Base-by-base conservation (phyloP, 1,140 invertebrate genomes). In the Nephila pilipes region DNA sequence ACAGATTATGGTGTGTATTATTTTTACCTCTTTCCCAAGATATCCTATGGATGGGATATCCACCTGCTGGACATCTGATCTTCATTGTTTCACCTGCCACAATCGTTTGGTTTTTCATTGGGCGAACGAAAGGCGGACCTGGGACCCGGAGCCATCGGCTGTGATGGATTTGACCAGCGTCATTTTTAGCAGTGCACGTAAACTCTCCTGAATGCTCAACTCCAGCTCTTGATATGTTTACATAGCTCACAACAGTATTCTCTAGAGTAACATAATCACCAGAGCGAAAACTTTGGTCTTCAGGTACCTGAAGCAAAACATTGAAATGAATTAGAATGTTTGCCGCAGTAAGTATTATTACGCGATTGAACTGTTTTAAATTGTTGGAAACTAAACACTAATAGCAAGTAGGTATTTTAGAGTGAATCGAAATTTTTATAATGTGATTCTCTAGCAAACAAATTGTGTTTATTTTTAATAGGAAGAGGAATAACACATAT, bases 261-360 rank as follows among this genome's bases (percentile, higher is more conserved):
- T 95, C 94, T 0, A 89, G 55, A 4, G 94, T 95, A 16, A 94
- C 93, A 25, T 94, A 95, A 95, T 98, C 98, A 25, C 98, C 98
- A 0, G 79, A 94, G 81, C 65, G 83, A 16, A 93, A 93, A 36
- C 92, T 93, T 58, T 93, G 92, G 57, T 93, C 92, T 88, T 93
- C 92, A 25, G 92, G 92, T 16, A 93, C 92, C 85, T 88, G 20
- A 18, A 60, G 80, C 22, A 60, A 29, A 94, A 93, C 1, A n/a
- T n/a, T 10, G 29, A 25, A 29, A 14, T 22, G 60, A 60, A 16
- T 14, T 14, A 58, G 55, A 20, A 5, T 60, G 20, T 46, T 4
- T 46, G 6, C 12, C 12, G 12, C 12, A 46, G 12, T 10, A 46
- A n/a, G n/a, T n/a, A n/a, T n/a, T n/a, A n/a, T n/a, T n/a, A n/a